Evolutionary conservation across 2,888 invertebrate genomes (phyloP), one percentile per base, ranked within the genome.

Genomic region (Drosophila aldrichi): DNA sequence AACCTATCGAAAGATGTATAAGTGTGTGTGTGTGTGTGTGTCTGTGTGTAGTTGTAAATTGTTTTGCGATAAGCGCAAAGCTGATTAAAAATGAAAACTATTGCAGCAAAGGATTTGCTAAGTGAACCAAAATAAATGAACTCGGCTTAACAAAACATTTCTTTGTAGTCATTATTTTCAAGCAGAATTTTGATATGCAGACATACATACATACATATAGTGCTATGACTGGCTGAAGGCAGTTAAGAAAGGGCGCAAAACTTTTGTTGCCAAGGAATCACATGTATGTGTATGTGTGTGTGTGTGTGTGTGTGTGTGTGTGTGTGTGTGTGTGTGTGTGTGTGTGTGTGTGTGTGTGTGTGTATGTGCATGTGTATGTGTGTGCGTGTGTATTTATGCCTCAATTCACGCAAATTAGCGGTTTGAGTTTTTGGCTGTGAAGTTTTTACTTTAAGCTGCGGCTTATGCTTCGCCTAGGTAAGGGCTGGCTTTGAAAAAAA

Each of bases 121-220:
- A 89, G 89, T 90, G 89, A 89, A 90, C 90, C 90, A 81, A 77
- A 86, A 82, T 86, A 89, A 89, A 88, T 88, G 86, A 87, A 86
- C 82, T 87, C 82, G 77, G 86, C 86, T 87, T 78, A 87, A 67
- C 76, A 52, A 54, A 82, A 75, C 78, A 86, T 82, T 87, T 87
- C 87, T 89, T 87, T 88, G 89, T 87, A 86, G 75, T 79, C 78
- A 77, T 82, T 88, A 86, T 78, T 80, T 85, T 71, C 77, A 74
- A 78, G 69, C 34, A 36, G 70, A 70, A 75, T 78, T 77, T 81
- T 77, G 73, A 82, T 79, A 84, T 41, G 41, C 55, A 61, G 36
- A 58, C 55, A 59, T 14, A 56, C 10, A 18, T 16, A 16, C 14
- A 22, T 14, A 44, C 7, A 20, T 14, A 14, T 3, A 44, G n/a